phyloP scores from a whole-genome alignment of 2,113 vertebrate genomes.

The Bothrops jararaca region DNA sequence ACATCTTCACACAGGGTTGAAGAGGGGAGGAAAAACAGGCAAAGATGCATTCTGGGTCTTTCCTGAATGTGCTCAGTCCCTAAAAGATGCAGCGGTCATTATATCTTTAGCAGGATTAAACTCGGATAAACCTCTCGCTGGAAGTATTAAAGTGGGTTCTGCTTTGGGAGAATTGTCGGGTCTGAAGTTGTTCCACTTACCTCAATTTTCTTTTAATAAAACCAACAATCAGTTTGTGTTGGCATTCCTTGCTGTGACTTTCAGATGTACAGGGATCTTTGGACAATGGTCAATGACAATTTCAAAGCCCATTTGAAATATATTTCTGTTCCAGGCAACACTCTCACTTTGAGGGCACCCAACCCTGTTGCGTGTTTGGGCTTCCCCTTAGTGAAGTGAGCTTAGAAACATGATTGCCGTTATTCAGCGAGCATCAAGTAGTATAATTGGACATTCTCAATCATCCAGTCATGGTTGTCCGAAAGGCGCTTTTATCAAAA shows the following conservation, averaged over 20 bases:
- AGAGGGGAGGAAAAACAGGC: neutral
- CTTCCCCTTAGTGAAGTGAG: neutral
- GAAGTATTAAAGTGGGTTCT: neutral
- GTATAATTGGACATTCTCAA: neutral
- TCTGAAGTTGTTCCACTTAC: constrained; percentile 55
- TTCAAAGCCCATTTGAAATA: neutral
- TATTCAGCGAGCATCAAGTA: neutral
- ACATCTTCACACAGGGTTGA: neutral
- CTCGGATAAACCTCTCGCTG: neutral
- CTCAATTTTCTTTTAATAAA: constrained; percentile 63
- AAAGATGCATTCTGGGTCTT: neutral
- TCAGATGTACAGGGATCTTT: neutral
- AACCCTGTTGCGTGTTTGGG: neutral
- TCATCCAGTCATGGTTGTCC: neutral
- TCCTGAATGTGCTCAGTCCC: neutral
- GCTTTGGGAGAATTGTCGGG: constrained; percentile 21
- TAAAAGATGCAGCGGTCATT: neutral
- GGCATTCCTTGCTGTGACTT: neutral
- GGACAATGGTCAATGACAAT: neutral
- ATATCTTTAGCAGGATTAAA: neutral
- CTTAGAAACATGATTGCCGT: neutral
- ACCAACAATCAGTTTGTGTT: constrained; percentile 30
- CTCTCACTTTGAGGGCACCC: neutral
- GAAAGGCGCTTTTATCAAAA: neutral
- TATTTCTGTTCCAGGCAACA: neutral